Conservation (phyloP, 2,797 vertebrate species). For the Eptatretus atami region DNA sequence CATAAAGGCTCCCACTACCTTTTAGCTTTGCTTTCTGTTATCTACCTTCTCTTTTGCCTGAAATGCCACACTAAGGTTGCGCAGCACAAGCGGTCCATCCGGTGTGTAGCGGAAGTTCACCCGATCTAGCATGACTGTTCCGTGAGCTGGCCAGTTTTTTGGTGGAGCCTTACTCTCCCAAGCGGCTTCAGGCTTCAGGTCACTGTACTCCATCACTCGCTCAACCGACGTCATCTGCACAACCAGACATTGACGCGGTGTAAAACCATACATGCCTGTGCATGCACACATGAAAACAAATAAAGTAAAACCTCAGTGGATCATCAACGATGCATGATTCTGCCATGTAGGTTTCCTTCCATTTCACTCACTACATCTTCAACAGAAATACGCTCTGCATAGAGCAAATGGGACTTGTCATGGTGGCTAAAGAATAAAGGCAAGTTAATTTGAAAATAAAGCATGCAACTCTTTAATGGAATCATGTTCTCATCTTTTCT, state of each 20-base stretch:
- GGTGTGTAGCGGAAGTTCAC: slow-evolving; percentile 53
- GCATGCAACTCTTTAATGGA: too few species aligned
- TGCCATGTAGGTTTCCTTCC: too few species aligned
- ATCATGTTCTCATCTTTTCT: too few species aligned
- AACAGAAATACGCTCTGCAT: too few species aligned
- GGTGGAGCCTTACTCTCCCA: slow-evolving; percentile 48
- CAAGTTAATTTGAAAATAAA: too few species aligned
- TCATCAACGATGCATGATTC: too few species aligned
- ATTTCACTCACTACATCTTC: too few species aligned
- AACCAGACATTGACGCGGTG: slow-evolving; percentile 4
- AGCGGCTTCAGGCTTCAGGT: slow-evolving; percentile 54
- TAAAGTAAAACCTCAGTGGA: background rate
- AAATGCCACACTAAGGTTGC: slow-evolving; percentile 40
- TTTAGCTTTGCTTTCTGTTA: background rate
- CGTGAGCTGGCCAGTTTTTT: slow-evolving; percentile 36
- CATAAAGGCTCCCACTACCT: too few species aligned
- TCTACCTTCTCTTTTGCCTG: slow-evolving; percentile 48
- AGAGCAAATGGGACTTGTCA: too few species aligned
- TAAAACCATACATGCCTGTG: background rate
- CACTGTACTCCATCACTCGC: slow-evolving; percentile 55
- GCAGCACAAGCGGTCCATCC: slow-evolving; percentile 37
- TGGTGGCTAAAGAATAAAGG: too few species aligned
- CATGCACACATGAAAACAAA: slow-evolving; percentile 1
- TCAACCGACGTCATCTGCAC: slow-evolving; percentile 62
- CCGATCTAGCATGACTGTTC: slow-evolving; percentile 42